A percentile compares a stretch with the other conserved stretches of the same genome.
phyloP scores from a whole-genome alignment of 1,140 invertebrate species.

The Drosophila oshimai region DNA sequence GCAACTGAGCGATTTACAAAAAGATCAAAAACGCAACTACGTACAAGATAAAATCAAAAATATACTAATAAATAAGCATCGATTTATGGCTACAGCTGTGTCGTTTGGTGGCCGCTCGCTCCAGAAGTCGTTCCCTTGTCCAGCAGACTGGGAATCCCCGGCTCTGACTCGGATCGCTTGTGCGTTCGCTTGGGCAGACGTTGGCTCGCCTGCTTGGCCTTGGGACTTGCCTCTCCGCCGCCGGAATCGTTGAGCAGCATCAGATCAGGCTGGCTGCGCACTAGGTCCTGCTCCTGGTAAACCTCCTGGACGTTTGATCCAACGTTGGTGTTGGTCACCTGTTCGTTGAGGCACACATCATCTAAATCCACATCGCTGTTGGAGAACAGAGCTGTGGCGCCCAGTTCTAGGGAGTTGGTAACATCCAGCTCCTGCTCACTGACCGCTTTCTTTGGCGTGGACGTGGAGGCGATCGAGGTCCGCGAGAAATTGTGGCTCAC shows the following conservation, averaged over 20 bases:
- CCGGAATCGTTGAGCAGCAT: constrained; percentile 48
- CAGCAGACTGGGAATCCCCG: constrained; percentile 55
- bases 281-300: constrained; percentile 75
- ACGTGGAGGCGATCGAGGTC: constrained; percentile 19
- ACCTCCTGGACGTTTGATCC: constrained; percentile 43
- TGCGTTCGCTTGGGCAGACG: constrained; percentile 69
- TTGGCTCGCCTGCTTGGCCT: constrained; percentile 31
- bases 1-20: constrained; percentile 1
- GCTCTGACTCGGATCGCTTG: constrained; percentile 83
- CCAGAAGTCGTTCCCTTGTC: constrained; percentile 23
- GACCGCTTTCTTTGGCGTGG: constrained; percentile 59
- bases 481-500: constrained; percentile 47
- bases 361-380: constrained; percentile 95
- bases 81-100: constrained; percentile 38
- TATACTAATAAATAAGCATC: constrained; percentile 43
- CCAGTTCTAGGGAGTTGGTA: constrained; percentile 83
- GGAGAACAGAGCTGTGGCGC: constrained; percentile 91
- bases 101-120: constrained; percentile 22
- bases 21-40: constrained; percentile 29
- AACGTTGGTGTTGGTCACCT: constrained; percentile 83
- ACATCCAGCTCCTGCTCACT: constrained; percentile 82
- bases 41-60: constrained; percentile 18
- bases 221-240: constrained; percentile 14
- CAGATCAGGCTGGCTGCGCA: constrained; percentile 82
- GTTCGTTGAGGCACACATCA: constrained; percentile 90